Conservation (phyloP, 2,888 invertebrate genomes). For the Folsomia manolachei region DNA sequence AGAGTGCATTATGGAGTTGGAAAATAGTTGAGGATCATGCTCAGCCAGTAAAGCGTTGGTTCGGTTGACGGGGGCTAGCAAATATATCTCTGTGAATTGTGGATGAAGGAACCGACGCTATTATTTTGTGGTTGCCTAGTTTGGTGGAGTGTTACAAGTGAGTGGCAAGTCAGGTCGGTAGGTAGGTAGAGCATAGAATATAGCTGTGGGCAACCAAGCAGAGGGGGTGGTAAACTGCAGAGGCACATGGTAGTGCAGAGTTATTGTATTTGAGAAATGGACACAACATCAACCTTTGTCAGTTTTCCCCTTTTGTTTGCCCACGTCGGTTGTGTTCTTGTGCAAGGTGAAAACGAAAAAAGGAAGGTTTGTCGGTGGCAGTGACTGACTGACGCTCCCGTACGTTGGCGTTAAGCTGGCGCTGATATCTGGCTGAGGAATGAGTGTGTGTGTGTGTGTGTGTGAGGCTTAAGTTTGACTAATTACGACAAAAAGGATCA, state of each 20-base stretch:
- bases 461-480: neutral
- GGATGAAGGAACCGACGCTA: no score
- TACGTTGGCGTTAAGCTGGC: neutral
- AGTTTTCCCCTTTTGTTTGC: neutral
- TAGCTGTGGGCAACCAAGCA: neutral
- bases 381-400: neutral
- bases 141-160: neutral
- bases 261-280: neutral
- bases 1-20: no score
- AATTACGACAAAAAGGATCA: neutral
- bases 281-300: neutral
- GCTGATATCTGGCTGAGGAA: no score
- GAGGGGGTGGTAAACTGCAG: neutral
- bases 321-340: neutral
- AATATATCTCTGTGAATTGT: no score
- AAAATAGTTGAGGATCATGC: no score
- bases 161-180: neutral
- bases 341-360: neutral
- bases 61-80: no score
- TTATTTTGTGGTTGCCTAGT: no score
- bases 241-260: neutral
- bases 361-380: neutral
- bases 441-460: conserved; percentile 4
- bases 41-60: no score
- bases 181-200: no score